These are phyloP conservation scores for Cotesia vestalis DNA, from an alignment of 1,140 invertebrate genomes.

Conservation along the genomic window DNA sequence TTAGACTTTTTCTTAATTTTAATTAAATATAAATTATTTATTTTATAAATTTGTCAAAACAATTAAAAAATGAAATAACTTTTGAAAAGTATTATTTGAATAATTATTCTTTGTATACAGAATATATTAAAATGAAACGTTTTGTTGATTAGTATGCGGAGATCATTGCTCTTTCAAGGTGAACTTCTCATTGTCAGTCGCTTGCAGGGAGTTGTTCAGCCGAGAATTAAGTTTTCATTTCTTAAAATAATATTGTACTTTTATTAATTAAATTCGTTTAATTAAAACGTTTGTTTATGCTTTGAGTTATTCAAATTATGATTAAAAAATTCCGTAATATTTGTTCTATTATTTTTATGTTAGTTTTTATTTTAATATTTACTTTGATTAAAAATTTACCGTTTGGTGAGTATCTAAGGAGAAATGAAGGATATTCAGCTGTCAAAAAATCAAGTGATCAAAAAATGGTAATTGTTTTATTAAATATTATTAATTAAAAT, in stretches of 20 bases:
- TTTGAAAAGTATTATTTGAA: constrained; percentile 13
- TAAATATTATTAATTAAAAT: background rate
- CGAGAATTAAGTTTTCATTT: background rate
- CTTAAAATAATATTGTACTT: background rate
- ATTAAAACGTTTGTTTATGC: constrained; percentile 1
- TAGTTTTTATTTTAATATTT: background rate
- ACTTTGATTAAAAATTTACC: no score
- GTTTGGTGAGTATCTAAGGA: background rate
- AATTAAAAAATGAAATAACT: constrained; percentile 16
- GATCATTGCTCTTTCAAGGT: constrained; percentile 43
- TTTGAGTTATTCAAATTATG: constrained; percentile 15
- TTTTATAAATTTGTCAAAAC: background rate
- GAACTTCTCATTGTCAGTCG: constrained; percentile 31
- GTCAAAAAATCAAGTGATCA: background rate
- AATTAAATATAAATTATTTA: background rate
- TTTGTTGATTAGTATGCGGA: constrained; percentile 37
- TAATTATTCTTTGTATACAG: background rate
- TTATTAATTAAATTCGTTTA: background rate
- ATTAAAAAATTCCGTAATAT: background rate
- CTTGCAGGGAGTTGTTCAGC: background rate
- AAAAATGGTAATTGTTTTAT: no score
- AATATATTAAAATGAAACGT: constrained; percentile 25
- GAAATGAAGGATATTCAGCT: background rate
- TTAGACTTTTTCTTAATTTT: no score
- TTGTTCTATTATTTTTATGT: background rate